These are phyloP conservation scores for Drosophila imparisetae DNA, from an alignment of 2,888 invertebrate species.

Conservation along the genomic window DNA sequence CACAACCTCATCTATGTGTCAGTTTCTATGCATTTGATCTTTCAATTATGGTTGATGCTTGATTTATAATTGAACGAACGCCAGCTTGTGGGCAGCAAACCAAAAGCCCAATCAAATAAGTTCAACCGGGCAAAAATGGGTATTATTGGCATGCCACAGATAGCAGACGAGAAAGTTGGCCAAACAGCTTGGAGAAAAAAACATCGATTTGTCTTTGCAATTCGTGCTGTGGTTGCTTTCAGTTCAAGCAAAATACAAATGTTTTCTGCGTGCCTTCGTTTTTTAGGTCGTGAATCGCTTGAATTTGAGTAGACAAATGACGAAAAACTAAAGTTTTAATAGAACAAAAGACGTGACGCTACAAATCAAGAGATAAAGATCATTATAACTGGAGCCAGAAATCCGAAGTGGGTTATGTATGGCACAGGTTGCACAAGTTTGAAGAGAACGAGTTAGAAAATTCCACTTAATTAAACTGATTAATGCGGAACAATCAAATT, in stretches of 20 bases:
- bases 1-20: conserved; percentile 17
- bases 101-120: conserved; percentile 31
- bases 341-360: neutral
- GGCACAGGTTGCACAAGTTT: neutral
- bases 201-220: neutral
- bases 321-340: neutral
- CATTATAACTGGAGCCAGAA: too few relatives aligned
- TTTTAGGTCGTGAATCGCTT: neutral
- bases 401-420: neutral
- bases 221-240: conserved; percentile 1
- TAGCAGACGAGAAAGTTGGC: conserved; percentile 15
- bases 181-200: neutral
- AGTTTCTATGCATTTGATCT: conserved; percentile 66
- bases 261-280: neutral
- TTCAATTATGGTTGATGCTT: conserved; percentile 76
- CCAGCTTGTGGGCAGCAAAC: conserved; percentile 45
- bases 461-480: neutral
- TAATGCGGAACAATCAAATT: neutral
- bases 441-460: neutral
- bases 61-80: conserved; percentile 70
- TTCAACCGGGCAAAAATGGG: conserved; percentile 7
- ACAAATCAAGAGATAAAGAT: neutral
- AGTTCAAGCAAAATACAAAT: neutral
- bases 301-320: neutral
- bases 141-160: conserved; percentile 23